Evolutionary conservation across 2,888 invertebrate species (phyloP).

Genomic region (Spialia ferax): DNA sequence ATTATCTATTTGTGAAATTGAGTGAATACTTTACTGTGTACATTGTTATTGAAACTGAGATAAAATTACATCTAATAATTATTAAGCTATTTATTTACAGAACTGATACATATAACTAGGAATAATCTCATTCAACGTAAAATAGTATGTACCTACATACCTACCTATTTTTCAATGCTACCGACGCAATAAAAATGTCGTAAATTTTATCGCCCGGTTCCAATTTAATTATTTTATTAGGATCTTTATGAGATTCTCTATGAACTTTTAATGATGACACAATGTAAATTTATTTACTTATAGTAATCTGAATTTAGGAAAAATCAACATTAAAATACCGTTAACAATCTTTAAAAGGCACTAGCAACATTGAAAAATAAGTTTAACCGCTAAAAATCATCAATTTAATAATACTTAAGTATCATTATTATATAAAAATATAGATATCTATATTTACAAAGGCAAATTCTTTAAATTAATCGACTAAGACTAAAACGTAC

Average conservation of each 20-base stretch:
- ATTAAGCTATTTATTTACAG: conserved; percentile 76
- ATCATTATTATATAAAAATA: conserved; percentile 82
- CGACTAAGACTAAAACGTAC: conserved; percentile 46
- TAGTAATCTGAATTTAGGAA: not conserved
- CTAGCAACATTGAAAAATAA: conserved; percentile 76
- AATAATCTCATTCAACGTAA: conserved; percentile 82
- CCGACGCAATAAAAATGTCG: conserved; percentile 44
- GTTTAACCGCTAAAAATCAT: conserved; percentile 60
- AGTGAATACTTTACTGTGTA: conserved; percentile 44
- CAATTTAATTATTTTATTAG: conserved; percentile 41
- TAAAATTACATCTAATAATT: conserved; percentile 63
- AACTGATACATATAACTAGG: conserved; percentile 65
- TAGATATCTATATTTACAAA: conserved; percentile 82
- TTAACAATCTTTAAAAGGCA: conserved; percentile 56
- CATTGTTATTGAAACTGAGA: conserved; percentile 63
- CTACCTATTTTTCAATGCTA: conserved; percentile 68
- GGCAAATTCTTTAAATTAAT: conserved; percentile 71
- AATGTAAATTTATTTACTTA: conserved; percentile 12
- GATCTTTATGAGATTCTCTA: conserved; percentile 51
- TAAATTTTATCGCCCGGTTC: conserved; percentile 44
- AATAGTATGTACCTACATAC: conserved; percentile 49
- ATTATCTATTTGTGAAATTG: conserved; percentile 50
- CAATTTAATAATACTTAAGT: conserved; percentile 69
- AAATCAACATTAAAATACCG: not conserved
- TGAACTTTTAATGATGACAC: conserved; percentile 23